These are phyloP conservation scores for Dolichotis patagonum DNA, from an alignment of 2,113 vertebrate genomes.

Conservation along the genomic window DNA sequence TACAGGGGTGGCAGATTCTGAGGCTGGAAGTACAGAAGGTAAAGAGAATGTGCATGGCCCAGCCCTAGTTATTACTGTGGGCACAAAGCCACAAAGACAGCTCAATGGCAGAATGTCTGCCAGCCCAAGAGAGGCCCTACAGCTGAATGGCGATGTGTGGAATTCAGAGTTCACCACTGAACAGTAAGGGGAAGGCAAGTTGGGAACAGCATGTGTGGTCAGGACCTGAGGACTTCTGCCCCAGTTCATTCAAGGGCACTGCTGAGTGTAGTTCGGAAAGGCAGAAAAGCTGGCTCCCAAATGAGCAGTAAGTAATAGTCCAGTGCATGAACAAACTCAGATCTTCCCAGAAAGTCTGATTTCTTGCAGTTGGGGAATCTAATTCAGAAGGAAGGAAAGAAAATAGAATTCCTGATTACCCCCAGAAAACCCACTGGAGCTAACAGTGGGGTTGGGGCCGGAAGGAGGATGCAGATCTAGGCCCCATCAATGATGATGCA, in stretches of 20 bases:
- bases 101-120: slow-evolving; percentile 15
- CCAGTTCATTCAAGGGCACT: slow-evolving; percentile 59
- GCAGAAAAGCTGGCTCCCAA: neutral
- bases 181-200: neutral
- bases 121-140: neutral
- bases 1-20: neutral
- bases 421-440: neutral
- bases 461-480: slow-evolving; percentile 49
- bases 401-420: neutral
- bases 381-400: neutral
- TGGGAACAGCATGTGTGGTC: neutral
- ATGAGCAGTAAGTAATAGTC: neutral
- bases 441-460: neutral
- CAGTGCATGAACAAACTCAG: neutral
- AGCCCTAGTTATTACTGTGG: slow-evolving; percentile 58
- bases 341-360: neutral
- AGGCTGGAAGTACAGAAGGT: slow-evolving; percentile 23
- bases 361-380: neutral
- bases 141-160: neutral
- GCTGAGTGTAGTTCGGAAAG: neutral
- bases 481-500: neutral
- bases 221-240: neutral
- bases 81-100: slow-evolving; percentile 61
- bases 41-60: slow-evolving; percentile 6
- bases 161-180: slow-evolving; percentile 1